Base-by-base conservation (phyloP, 1,140 invertebrate genomes). In the Phocides pigmalion region DNA sequence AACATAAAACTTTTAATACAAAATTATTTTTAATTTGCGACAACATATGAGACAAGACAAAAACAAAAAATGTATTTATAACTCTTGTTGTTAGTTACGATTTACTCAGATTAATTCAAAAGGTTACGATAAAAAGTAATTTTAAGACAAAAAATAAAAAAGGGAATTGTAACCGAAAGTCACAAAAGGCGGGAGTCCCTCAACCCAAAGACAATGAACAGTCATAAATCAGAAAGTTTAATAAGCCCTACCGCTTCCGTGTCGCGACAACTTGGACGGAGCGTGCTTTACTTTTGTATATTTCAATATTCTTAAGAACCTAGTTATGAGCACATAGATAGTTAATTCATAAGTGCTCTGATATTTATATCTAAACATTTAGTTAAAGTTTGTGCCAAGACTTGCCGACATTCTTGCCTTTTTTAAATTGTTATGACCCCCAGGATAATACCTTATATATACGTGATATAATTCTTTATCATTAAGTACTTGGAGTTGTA, bases 161-260 rank as follows among this genome's bases (percentile, higher is more conserved):
- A 28, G 4, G 8, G 9, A 28, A 28, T 22, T 16, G 53, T 25
- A 16, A 42, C 37, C 39, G 15, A 14, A 25, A 16, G 6, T 25
- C 20, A 44, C 39, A 58, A 58, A 58, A 58, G 53, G 25, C 37
- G 22, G n/a, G 1, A 32, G 39, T 15, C 9, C 41, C 54, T 44
- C 12, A 28, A 49, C 59, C 19, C 59, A 28, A 58, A 68, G 47
- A 68, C 66, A 63, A 58, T 68, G 53, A 44, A 28, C 25, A 14
- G 11, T 46, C 58, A 62, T 66, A 70, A 58, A 70, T 70, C 64
- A 66, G 11, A 58, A 63, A 53, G 41, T 58, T 67, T 62, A 71
- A 70, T 64, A 63, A 67, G 41, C 47, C 20, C 28, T 12, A 42
- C 53, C 20, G 37, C 39, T 42, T 56, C 19, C 42, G 16, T 46